A percentile compares a stretch with the other conserved stretches of the same genome.
phyloP scores from a whole-genome alignment of 2,888 invertebrate species.

The Macrophya alboannulata region DNA sequence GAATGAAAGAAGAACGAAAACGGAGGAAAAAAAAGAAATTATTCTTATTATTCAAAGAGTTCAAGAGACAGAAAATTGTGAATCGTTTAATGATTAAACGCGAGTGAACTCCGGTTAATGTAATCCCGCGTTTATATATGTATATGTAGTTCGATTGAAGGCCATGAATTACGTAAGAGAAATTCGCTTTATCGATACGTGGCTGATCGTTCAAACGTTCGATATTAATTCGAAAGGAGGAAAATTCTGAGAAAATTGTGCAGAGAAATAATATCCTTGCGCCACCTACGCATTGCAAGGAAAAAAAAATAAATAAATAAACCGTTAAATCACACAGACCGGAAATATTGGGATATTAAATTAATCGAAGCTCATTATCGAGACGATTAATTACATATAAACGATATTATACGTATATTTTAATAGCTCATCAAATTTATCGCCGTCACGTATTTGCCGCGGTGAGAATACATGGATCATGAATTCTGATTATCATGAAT shows the following conservation, averaged over 20 bases:
- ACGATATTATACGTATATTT: neutral
- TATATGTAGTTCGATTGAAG: neutral
- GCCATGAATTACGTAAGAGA: neutral
- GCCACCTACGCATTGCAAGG: conserved; percentile 19
- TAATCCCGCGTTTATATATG: no score
- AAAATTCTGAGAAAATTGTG: neutral
- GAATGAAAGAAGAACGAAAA: neutral
- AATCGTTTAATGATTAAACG: neutral
- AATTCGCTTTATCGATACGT: neutral
- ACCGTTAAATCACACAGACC: neutral
- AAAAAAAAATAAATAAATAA: no score
- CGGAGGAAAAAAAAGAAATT: neutral
- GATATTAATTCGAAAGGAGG: neutral
- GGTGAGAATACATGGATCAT: neutral
- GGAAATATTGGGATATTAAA: conserved; percentile 17
- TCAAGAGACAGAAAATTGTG: neutral
- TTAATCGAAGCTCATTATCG: conserved; percentile 30
- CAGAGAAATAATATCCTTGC: neutral
- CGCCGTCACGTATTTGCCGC: neutral
- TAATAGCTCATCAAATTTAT: neutral
- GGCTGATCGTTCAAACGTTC: neutral
- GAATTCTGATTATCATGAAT: no score
- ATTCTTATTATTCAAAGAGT: neutral
- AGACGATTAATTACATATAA: neutral
- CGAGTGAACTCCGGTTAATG: neutral